Conservation (phyloP, 2,888 invertebrate species). For the Nowickia ferox region DNA sequence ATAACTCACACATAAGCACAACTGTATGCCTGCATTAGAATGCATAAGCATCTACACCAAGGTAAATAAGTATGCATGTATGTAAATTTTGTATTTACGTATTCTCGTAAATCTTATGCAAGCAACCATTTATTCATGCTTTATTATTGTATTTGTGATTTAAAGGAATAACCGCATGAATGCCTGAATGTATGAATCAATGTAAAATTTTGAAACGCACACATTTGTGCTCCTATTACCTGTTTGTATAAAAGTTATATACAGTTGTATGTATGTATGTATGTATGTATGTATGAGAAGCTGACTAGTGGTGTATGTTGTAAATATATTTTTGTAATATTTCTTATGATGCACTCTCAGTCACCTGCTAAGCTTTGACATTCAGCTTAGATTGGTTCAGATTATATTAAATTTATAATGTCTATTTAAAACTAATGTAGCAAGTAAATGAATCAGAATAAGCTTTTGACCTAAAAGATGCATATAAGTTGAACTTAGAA, state of each 20-base stretch:
- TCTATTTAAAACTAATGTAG: conserved; percentile 55
- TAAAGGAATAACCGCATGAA: conserved; percentile 41
- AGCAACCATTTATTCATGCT: conserved; percentile 31
- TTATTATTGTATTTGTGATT: conserved; percentile 36
- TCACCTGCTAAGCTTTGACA: conserved; percentile 75
- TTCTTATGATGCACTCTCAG: conserved; percentile 71
- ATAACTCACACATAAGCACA: too few species aligned
- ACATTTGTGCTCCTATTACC: background rate
- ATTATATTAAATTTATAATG: conserved; percentile 62
- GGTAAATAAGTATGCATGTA: conserved; percentile 29
- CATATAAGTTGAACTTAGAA: background rate
- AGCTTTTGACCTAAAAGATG: background rate
- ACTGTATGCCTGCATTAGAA: background rate
- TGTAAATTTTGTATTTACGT: background rate
- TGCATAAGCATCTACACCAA: background rate
- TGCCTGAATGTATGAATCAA: conserved; percentile 29
- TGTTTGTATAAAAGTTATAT: background rate
- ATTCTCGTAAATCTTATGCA: conserved; percentile 20
- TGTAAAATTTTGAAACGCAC: conserved; percentile 8
- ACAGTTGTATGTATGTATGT: background rate
- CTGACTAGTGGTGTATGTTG: conserved; percentile 23
- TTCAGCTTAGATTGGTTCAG: conserved; percentile 66
- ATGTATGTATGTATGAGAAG: background rate
- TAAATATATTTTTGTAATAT: conserved; percentile 69
- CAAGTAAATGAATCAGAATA: conserved; percentile 34